Percentiles rank a stretch among this genome's conserved stretches.
phyloP scores from a whole-genome alignment of 2,888 invertebrate species.

The Pecten maximus region DNA sequence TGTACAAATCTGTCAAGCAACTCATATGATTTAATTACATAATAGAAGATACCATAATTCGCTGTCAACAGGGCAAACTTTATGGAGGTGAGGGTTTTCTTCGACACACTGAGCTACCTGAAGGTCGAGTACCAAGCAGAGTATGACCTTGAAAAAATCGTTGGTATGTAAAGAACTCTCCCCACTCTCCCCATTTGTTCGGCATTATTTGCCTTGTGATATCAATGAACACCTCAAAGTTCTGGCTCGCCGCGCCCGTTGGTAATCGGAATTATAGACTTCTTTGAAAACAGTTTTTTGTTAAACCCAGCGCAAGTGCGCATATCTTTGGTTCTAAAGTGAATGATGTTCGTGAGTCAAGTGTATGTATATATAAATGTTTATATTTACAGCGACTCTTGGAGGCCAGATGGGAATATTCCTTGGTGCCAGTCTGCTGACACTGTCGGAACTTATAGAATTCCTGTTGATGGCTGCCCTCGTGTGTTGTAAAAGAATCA shows the following conservation, averaged over 20 bases:
- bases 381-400: constrained; percentile 39
- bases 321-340: too few species aligned
- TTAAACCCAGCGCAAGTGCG: background rate
- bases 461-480: background rate
- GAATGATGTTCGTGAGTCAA: too few species aligned
- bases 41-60: background rate
- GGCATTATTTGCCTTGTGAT: too few species aligned
- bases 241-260: background rate
- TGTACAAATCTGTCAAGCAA: too few species aligned
- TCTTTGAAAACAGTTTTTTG: background rate
- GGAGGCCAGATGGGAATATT: constrained; percentile 52
- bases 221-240: too few species aligned
- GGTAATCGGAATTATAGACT: background rate
- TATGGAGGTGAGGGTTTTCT: constrained; percentile 44
- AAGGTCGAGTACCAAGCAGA: constrained; percentile 39
- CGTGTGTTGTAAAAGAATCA: constrained; percentile 5
- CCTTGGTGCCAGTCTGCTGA: constrained; percentile 48
- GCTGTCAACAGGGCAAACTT: constrained; percentile 22
- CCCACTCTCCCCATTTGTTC: too few species aligned
- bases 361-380: background rate
- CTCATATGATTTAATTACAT: too few species aligned
- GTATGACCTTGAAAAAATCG: constrained; percentile 27
- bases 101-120: constrained; percentile 38
- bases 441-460: constrained; percentile 42
- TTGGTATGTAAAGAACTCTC: constrained; percentile 37